Evolutionary conservation across 2,113 vertebrate genomes (phyloP).

Genomic region (Nymphicus hollandicus): DNA sequence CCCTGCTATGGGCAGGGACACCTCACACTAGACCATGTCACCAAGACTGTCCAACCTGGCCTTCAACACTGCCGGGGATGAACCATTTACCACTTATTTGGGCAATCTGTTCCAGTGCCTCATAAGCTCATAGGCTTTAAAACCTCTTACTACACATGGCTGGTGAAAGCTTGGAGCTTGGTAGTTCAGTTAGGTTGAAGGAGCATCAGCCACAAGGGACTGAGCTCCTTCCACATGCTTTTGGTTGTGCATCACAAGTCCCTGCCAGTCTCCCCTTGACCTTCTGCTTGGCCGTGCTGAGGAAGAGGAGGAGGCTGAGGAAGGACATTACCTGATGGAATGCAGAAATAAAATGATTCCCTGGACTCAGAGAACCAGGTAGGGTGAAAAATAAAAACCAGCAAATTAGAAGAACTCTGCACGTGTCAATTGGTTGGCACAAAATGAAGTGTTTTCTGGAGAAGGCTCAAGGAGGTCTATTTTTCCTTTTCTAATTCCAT

Average conservation of each 20-base stretch:
- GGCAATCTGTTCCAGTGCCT: neutral
- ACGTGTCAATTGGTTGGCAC: no score
- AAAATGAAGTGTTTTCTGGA: neutral
- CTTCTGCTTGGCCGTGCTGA: neutral
- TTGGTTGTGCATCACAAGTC: neutral
- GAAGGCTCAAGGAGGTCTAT: neutral
- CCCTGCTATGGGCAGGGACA: neutral
- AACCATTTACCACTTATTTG: neutral
- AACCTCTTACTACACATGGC: neutral
- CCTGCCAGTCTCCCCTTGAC: neutral
- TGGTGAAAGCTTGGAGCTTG: neutral
- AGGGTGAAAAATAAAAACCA: neutral
- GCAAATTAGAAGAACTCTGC: neutral
- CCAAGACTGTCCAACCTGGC: neutral
- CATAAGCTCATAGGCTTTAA: neutral
- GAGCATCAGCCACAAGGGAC: neutral
- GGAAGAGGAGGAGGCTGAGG: neutral
- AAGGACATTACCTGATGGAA: neutral
- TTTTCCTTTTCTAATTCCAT: neutral
- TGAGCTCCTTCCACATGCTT: neutral
- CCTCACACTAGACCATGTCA: neutral
- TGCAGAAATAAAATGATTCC: neutral
- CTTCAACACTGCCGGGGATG: neutral
- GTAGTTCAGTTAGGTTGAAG: neutral
- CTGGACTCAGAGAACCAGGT: neutral